Evolutionary conservation across 2,797 vertebrate species (phyloP), one percentile per base, ranked within the genome.

Genomic region (Pagetopsis macropterus): DNA sequence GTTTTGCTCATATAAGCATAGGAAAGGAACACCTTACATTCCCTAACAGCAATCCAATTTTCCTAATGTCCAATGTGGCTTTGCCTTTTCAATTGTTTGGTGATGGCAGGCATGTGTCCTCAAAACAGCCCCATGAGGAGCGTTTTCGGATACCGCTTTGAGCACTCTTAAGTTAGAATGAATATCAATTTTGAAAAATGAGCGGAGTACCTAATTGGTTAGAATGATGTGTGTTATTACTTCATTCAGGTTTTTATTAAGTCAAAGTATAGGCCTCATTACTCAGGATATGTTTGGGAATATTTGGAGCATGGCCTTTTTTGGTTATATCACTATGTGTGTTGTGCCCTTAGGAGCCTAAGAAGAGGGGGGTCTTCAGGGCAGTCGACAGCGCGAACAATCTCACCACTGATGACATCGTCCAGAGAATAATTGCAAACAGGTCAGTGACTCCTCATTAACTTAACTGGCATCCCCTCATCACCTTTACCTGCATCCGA

Each of bases 401-500:
- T 56, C 96, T 99, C 68, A 97, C 97, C 72, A 99, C 97, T 0
- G 98, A 99, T 48, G 92, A 97, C 75, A 99, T 99, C 1, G 98
- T 99, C 71, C 95, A 99, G 84, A 96, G 98, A 83, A 99, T 99
- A 90, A 99, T 99, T 68, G 95, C 95, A 82, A 98, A 99, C 95
- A 96, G 97, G 97, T 97, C 70, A 45, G 75, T 3, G 17, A 33
- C 19, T 44, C 3, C 5, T n/a, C 41, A 4, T 62, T 63, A 9
- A 41, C 19, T 33, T 2, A 11, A 44, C 14, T 51, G 27, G 1
- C 11, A n/a, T 9, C 19, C 66, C 21, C 16, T 40, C 1, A 6
- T 63, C 9, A 10, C 5, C 41, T 37, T 55, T n/a, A 10, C 37
- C 8, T 61, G 10, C 16, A 10, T 48, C 51, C 56, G 0, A n/a